phyloP scores from a whole-genome alignment of 2,888 invertebrate species.

The Enchytraeus crypticus region DNA sequence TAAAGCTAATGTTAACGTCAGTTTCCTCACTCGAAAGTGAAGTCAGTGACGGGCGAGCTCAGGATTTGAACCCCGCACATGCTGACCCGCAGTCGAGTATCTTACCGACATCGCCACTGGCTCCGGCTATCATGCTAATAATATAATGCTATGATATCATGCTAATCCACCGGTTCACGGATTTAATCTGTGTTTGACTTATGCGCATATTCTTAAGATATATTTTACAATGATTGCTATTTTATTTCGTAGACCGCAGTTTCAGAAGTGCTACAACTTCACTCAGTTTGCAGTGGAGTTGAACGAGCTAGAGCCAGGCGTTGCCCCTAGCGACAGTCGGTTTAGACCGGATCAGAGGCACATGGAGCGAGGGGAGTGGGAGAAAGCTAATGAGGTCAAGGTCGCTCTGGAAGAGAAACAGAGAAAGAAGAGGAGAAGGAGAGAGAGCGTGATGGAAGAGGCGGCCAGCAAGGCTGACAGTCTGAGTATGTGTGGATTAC shows the following conservation, averaged over 20 bases:
- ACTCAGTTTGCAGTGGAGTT: slow-evolving; percentile 88
- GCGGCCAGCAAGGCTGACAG: slow-evolving; percentile 31
- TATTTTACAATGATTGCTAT: too few species aligned
- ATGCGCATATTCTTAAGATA: too few species aligned
- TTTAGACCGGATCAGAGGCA: slow-evolving; percentile 89
- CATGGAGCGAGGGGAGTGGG: slow-evolving; percentile 58
- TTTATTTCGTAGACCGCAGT: slow-evolving; percentile 55
- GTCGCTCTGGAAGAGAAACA: slow-evolving; percentile 89
- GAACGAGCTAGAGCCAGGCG: slow-evolving; percentile 82
- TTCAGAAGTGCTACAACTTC: slow-evolving; percentile 79
- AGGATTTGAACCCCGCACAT: too few species aligned
- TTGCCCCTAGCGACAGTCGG: slow-evolving; percentile 90
- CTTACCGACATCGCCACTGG: too few species aligned
- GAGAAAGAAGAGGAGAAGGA: slow-evolving; percentile 64
- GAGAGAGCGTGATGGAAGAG: slow-evolving; percentile 57
- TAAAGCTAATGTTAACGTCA: too few species aligned
- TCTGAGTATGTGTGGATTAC: background rate
- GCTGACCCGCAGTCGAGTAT: too few species aligned
- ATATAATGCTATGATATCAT: too few species aligned
- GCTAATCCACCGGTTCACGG: too few species aligned
- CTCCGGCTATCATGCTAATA: too few species aligned
- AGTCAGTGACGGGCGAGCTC: too few species aligned
- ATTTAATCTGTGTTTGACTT: too few species aligned
- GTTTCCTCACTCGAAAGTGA: too few species aligned
- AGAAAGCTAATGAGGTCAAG: slow-evolving; percentile 69